Percentiles rank a stretch among this genome's conserved stretches.
phyloP scores from a whole-genome alignment of 2,797 vertebrate species.

The Ptychadena robeensis region DNA sequence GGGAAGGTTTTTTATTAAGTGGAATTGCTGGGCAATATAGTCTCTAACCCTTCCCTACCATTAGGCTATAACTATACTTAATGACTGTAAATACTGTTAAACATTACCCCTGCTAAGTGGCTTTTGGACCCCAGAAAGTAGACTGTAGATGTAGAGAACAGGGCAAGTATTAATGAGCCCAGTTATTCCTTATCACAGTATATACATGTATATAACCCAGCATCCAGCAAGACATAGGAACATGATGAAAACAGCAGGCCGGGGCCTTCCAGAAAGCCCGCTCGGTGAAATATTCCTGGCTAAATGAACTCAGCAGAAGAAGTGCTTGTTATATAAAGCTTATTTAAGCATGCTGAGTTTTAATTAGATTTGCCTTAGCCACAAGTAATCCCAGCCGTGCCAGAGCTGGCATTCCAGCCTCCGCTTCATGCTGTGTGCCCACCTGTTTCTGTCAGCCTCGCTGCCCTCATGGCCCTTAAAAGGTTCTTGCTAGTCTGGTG shows the following conservation, averaged over 20 bases:
- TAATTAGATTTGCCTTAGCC: constrained; percentile 68
- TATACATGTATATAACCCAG: too few species aligned
- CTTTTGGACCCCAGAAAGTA: too few species aligned
- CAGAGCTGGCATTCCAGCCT: constrained; percentile 62
- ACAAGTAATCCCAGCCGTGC: constrained; percentile 66
- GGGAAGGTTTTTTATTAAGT: too few species aligned
- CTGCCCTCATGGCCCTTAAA: constrained; percentile 58
- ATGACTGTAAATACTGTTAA: too few species aligned
- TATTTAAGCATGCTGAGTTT: constrained; percentile 66
- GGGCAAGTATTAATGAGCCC: too few species aligned
- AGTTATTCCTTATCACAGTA: too few species aligned
- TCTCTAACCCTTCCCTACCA: too few species aligned
- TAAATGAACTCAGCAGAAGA: constrained; percentile 37
- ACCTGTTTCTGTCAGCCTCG: constrained; percentile 66
- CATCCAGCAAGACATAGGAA: neutral
- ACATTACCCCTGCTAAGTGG: too few species aligned
- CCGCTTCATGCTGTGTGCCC: constrained; percentile 63
- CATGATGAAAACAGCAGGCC: neutral
- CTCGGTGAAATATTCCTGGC: constrained; percentile 31
- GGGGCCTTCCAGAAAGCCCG: neutral
- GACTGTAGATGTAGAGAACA: too few species aligned
- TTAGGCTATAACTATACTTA: too few species aligned
- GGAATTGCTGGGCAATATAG: too few species aligned
- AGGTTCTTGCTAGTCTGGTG: constrained; percentile 41
- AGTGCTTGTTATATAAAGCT: constrained; percentile 61